phyloP scores from a whole-genome alignment of 2,113 vertebrate species.

The Parus major region DNA sequence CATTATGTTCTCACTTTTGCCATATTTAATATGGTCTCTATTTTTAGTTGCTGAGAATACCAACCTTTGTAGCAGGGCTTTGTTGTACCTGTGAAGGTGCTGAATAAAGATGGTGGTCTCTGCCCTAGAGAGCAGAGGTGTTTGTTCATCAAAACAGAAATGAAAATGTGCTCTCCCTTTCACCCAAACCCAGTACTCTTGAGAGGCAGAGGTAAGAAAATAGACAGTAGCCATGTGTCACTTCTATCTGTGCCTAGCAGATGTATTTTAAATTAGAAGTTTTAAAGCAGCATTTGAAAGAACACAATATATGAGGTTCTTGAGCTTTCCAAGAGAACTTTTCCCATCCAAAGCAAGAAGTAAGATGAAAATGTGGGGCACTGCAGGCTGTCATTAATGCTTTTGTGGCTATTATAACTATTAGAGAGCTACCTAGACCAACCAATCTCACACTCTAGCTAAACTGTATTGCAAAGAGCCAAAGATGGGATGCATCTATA shows the following conservation, averaged over 20 bases:
- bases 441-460: not conserved
- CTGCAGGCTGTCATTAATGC: fast-evolving
- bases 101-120: not conserved
- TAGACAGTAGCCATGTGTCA: not conserved
- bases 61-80: not conserved
- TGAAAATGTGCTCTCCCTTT: not conserved
- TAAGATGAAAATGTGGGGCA: not conserved
- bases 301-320: not conserved
- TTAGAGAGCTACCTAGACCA: not conserved
- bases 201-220: not conserved
- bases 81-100: not conserved
- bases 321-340: not conserved
- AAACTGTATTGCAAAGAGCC: not conserved
- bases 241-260: not conserved
- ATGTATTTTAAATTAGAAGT: not conserved
- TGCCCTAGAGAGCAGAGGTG: not conserved
- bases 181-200: not conserved
- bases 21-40: not conserved
- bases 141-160: not conserved
- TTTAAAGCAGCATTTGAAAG: not conserved
- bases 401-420: not conserved
- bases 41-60: not conserved
- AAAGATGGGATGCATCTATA: not conserved
- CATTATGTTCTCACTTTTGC: not conserved
- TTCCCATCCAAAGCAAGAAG: not conserved